phyloP scores from a whole-genome alignment of 1,140 invertebrate genomes.

The Wiebesia pumilae region DNA sequence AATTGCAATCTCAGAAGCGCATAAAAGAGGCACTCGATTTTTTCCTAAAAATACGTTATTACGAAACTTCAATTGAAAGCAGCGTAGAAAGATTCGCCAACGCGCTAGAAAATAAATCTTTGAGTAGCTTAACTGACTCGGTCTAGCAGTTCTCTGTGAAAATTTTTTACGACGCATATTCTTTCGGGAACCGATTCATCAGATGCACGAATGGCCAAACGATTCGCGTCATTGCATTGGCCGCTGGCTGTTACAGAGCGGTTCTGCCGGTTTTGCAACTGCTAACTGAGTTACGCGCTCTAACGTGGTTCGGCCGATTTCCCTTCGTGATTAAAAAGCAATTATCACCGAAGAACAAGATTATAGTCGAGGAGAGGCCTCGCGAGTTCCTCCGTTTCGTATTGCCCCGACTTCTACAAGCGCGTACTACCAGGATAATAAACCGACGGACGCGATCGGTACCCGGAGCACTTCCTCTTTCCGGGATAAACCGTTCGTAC shows the following conservation, averaged over 20 bases:
- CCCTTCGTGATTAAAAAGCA: slow-evolving; percentile 45
- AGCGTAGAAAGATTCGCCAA: no score
- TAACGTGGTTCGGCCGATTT: background rate
- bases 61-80: background rate
- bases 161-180: background rate
- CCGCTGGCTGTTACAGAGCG: background rate
- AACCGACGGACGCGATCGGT: background rate
- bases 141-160: background rate
- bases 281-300: slow-evolving; percentile 17
- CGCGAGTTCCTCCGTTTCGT: background rate
- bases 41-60: background rate
- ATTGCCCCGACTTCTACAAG: background rate
- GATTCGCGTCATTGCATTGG: background rate
- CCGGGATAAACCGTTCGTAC: background rate
- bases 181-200: slow-evolving; percentile 8
- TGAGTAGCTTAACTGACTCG: background rate
- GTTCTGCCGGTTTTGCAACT: background rate
- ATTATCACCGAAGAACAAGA: slow-evolving; percentile 42
- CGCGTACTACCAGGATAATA: background rate
- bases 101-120: background rate
- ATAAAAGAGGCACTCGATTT: background rate
- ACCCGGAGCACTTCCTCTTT: background rate
- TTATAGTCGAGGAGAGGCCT: background rate
- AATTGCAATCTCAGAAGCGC: background rate
- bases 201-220: background rate